Evolutionary conservation across 92 coral and sea anemone genomes (phyloP).

Genomic region (Siderastrea siderea): DNA sequence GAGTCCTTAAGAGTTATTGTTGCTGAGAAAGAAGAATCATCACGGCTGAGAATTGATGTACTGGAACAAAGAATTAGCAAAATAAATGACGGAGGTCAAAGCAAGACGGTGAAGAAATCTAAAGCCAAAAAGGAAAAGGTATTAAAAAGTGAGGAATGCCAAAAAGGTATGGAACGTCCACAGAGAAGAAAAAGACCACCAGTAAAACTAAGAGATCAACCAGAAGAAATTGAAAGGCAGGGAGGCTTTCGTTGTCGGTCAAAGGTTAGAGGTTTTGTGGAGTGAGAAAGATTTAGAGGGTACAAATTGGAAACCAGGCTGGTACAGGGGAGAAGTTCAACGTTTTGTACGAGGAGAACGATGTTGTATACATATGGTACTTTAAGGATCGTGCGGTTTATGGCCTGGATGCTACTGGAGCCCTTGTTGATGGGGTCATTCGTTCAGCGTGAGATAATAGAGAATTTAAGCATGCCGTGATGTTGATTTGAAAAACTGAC

Average conservation of each 20-base stretch:
- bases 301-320: constrained; percentile 59
- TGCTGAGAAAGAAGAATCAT: constrained; percentile 20
- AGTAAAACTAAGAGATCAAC: constrained; percentile 15
- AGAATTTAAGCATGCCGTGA: no score
- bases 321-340: constrained; percentile 62
- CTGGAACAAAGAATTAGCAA: background rate
- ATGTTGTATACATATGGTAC: constrained; percentile 43
- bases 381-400: constrained; percentile 47
- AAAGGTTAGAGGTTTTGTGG: constrained; percentile 62
- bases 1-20: constrained; percentile 8
- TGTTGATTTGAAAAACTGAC: no score
- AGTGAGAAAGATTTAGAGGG: constrained; percentile 56
- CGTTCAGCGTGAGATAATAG: background rate
- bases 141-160: background rate
- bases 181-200: constrained; percentile 27
- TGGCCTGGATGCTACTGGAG: constrained; percentile 54
- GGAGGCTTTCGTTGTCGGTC: constrained; percentile 22
- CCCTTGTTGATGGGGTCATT: constrained; percentile 44
- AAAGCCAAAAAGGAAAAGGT: background rate
- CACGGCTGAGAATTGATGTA: constrained; percentile 19
- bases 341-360: constrained; percentile 49
- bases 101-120: background rate
- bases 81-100: background rate
- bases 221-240: background rate
- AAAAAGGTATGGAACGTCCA: background rate